Base-by-base conservation (phyloP, 2,888 invertebrate species). In the Machimus rusticus region DNA sequence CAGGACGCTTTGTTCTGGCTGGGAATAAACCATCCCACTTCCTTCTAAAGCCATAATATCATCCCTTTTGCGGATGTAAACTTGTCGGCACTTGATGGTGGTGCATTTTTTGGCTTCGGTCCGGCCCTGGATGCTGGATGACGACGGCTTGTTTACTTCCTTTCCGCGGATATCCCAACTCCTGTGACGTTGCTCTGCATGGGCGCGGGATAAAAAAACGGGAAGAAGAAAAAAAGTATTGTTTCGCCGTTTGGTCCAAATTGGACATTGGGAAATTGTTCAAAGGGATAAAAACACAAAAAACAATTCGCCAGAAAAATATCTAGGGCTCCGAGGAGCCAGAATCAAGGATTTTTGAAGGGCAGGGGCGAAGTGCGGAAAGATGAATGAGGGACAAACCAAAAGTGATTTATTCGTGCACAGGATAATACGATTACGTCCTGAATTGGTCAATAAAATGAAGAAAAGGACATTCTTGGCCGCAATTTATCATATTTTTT, bases 361-460 rank as follows among this genome's bases (percentile, higher is more conserved):
- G 31, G 55, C 46, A 84, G 39, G 37, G 37, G 39, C 37, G 66
- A 46, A 46, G 39, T 84, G 84, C 51, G 39, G 84, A 84, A 84
- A 84, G 84, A 84, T 74, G 84, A 34, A 84, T 84, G 66, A 84
- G 74, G 84, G 51, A 86, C 76, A 76, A 76, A 76, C 74, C 31
- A 78, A 66, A 66, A 78, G 77, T 88, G 86, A 88, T 88, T 88
- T 88, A 88, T 88, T 76, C 85, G 46, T 78, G 77, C 55, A 84
- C 85, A 86, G 81, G 87, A 87, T 88, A 88, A 88, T 88, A 86
- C 82, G 88, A 88, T 88, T 88, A 88, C 66, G 57, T 87, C 39
- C 28, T 76, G 87, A 88, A 88, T 88, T 87, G 87, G 88, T 88
- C 88, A 88, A 88, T 88, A 88, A 88, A 88, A 88, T 19, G 57